Base-by-base conservation (phyloP, 2,113 vertebrate species). In the Mirza zaza region DNA sequence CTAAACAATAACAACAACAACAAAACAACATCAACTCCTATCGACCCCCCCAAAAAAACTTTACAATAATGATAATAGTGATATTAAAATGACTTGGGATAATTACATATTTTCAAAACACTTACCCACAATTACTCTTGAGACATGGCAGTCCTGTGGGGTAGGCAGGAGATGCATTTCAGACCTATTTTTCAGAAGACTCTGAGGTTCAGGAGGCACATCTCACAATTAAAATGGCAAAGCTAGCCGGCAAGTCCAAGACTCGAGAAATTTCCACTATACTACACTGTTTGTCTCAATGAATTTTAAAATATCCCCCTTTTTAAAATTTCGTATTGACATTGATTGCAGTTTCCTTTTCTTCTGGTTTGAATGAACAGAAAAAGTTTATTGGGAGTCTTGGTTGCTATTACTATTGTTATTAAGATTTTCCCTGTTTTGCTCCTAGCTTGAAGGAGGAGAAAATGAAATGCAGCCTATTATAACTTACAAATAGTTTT, bases 401-500 rank as follows among this genome's bases (percentile, higher is more conserved):
- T 65, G 20, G 11, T 75, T 29, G 18, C 36, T 65, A 5, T 85
- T 91, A 36, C 81, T 36, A n/a, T 70, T 42, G 12, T 85, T 34
- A 80, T 70, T 75, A 87, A 81, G 8, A 63, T 21, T 50, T 80
- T 77, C 32, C 9, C 13, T 59, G 27, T 84, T 88, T 88, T 34
- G 9, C 8, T 86, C 25, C 45, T 82, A 27, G 6, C 83, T 89
- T 82, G 55, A 95, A 82, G 59, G 20, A 65, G 15, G 20, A 3
- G 14, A 63, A 89, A 63, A 68, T 79, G 18, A 89, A 91, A 45
- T 59, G 4, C 21, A 34, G 10, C 1, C 32, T n/a, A 0, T 45
- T 42, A 73, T 7, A 91, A 57, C 8, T 89, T 91, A 59, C 36
- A 85, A 61, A 61, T 90, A 85, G 65, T 95, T 97, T 80, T 15